Base-by-base conservation (phyloP, 92 coral and sea anemone genomes). In the Desmophyllum pertusum region DNA sequence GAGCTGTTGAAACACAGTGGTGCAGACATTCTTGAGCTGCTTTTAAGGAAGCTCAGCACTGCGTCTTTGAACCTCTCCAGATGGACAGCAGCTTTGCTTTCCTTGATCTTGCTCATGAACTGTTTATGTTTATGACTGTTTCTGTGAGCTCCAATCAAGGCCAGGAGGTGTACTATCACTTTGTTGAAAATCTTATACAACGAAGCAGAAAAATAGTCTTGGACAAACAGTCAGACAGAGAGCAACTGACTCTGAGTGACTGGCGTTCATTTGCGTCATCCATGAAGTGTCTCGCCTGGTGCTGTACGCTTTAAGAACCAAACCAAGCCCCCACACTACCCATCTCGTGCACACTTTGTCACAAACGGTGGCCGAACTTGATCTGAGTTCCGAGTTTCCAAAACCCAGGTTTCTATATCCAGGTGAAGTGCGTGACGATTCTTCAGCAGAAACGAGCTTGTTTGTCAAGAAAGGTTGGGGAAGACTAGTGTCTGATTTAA, bases 381-480 rank as follows among this genome's bases (percentile, higher is more conserved):
- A 81, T 76, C 80, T 91, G 82, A 48, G 80, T 67, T 52, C 84
- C 30, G 85, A 88, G 64, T 88, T 81, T 71, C 87, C 78, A 64
- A 91, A 81, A 76, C 94, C 91, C 21, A 77, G 52, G 45, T 35
- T 53, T 36, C 63, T 76, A 13, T 73, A 63, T 43, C 73, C 63
- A 36, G 90, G 76, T 29, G 76, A 45, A 18, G 57, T 4, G 21
- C 17, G 55, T 15, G 73, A 13, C 35, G 77, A 81, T n/a, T 10
- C 40, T 5, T 73, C 75, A 15, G 27, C 38, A 59, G 73, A 64
- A 19, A 48, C 83, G 27, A 84, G 89, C 5, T 46, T 65, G 39
- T 52, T 72, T 11, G 62, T 81, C 6, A 88, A 79, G 48, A 85
- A 82, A 46, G 80, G 90, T 33, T 96, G 98, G 99, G 88, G 93